Conservation (phyloP, 2,888 invertebrate species). For the Apomyelois bistriatella region DNA sequence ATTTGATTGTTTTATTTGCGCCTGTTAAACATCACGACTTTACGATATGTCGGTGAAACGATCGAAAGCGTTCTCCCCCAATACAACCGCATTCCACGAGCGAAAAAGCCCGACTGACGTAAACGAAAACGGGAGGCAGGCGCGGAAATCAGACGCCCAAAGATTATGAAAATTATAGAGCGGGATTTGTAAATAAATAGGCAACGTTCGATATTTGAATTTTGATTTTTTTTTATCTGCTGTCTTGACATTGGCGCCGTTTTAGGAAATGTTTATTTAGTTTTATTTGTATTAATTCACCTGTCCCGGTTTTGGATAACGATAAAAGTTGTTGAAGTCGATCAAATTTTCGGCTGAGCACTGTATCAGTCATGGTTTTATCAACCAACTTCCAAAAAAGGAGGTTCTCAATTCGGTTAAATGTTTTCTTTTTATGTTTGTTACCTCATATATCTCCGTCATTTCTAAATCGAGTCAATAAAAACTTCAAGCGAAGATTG, state of each 20-base stretch:
- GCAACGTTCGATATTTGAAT: background rate
- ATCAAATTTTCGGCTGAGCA: background rate
- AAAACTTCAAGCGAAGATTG: too few relatives aligned
- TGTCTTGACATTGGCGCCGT: background rate
- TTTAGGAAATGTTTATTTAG: background rate
- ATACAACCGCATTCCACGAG: background rate
- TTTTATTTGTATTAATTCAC: background rate
- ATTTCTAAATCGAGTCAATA: too few relatives aligned
- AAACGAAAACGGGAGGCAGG: background rate
- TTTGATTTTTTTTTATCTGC: background rate
- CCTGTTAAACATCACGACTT: constrained; percentile 5
- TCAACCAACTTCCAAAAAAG: too few relatives aligned
- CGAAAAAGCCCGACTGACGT: background rate
- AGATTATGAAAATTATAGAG: constrained; percentile 1
- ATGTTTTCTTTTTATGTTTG: too few relatives aligned
- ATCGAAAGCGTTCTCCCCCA: background rate
- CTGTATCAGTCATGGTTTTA: too few relatives aligned
- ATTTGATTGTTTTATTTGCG: background rate
- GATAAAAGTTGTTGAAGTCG: background rate
- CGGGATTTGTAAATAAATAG: background rate
- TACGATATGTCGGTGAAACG: background rate
- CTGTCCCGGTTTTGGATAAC: background rate
- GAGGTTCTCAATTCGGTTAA: too few relatives aligned
- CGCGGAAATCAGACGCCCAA: background rate
- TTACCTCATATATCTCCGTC: too few relatives aligned